Evolutionary conservation across 1,140 invertebrate genomes (phyloP), one percentile per base, ranked within the genome.

Genomic region (Agrilus planipennis): DNA sequence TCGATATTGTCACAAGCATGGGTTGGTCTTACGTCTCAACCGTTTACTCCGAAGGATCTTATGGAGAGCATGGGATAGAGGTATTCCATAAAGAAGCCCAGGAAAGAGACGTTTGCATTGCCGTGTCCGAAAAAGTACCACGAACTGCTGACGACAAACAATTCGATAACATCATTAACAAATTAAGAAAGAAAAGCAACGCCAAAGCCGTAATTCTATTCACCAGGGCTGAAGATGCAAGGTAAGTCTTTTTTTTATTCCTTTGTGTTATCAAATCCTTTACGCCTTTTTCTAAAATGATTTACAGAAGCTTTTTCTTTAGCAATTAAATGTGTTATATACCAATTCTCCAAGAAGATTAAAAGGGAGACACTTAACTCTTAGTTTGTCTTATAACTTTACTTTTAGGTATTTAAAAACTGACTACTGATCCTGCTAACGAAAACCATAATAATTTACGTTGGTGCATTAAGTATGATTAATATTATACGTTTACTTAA

Each of bases 21-120:
- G 84, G 85, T 53, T 89, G 85, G 85, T 85, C 81, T 0, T 88
- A 87, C 52, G 77, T 88, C 1, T 84, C 81, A 0, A 81, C 81
- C 0, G 75, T 88, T 2, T 77, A 84, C 54, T 81, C 81, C 0
- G 81, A 85, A 53, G 84, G 83, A 61, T 72, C 71, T 23, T 75
- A 73, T 46, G 72, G 72, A 2, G 72, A 73, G 39, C 72, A 72
- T 42, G 71, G 71, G 0, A 73, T 69, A 25, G 75, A 77, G 49
- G 75, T 77, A 4, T 82, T 86, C 51, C 75, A 79, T 31, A 69
- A 71, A 30, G 75, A 75, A 50, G 80, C 79, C 0, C 68, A 63
- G 1, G 71, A 72, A 14, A 53, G 77, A 1, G 77, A 80, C 45
- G 81, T 87, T 12, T 86, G 83, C 56, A 81, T 87, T 31, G 82